phyloP scores from a whole-genome alignment of 2,797 vertebrate species.

The Xenentodon cancila region DNA sequence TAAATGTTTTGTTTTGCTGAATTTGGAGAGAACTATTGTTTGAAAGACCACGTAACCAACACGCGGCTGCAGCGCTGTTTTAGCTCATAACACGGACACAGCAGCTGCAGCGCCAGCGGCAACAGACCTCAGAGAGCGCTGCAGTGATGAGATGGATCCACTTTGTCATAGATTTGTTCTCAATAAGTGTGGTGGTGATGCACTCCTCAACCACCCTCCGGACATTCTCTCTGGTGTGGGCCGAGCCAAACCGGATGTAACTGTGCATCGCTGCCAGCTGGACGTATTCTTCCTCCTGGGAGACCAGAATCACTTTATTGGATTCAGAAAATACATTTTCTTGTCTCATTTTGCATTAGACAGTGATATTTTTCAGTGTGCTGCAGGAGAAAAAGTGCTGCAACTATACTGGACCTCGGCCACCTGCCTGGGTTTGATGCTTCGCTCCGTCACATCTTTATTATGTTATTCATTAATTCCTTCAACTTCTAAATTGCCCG shows the following conservation, averaged over 20 bases:
- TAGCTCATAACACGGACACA: not conserved
- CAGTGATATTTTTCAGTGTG: not conserved
- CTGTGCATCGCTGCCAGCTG: slow-evolving; percentile 88
- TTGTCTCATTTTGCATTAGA: not conserved
- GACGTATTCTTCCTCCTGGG: slow-evolving; percentile 90
- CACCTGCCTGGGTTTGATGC: too few relatives aligned
- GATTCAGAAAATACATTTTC: not conserved
- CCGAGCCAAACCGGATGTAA: slow-evolving; percentile 83
- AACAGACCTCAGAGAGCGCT: slow-evolving; percentile 83
- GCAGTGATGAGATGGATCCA: slow-evolving; percentile 86
- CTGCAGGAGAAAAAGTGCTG: not conserved
- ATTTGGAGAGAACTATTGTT: not conserved
- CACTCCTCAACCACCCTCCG: slow-evolving; percentile 84
- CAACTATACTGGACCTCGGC: not conserved
- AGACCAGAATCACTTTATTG: slow-evolving; percentile 5
- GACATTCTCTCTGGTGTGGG: slow-evolving; percentile 64
- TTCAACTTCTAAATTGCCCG: too few relatives aligned
- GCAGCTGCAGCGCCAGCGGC: not conserved
- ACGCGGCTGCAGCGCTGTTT: too few relatives aligned
- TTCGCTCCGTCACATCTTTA: too few relatives aligned
- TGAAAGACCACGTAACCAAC: too few relatives aligned
- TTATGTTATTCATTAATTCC: too few relatives aligned
- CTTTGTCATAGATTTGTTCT: slow-evolving; percentile 84
- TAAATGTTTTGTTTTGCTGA: not conserved
- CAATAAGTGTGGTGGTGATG: slow-evolving; percentile 84